A percentile compares a stretch with the other conserved stretches of the same genome.
phyloP scores from a whole-genome alignment of 35 echinoderm and acorn worm species.

The Hemicentrotus pulcherrimus region DNA sequence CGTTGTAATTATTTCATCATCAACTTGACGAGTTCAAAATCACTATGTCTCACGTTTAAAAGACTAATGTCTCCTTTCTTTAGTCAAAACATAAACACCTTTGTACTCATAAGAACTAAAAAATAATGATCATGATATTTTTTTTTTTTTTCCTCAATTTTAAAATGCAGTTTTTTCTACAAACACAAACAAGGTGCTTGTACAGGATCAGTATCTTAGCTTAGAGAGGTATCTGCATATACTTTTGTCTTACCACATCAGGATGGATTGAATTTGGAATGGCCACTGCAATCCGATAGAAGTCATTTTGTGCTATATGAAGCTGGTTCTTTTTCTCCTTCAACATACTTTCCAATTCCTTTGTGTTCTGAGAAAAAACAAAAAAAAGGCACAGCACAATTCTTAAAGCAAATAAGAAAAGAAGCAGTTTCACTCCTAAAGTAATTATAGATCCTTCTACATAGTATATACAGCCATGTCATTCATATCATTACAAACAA shows the following conservation, averaged over 20 bases:
- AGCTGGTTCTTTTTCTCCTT: conserved; percentile 18
- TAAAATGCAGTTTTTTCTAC: not conserved
- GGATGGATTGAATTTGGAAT: conserved; percentile 89
- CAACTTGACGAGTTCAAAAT: too few relatives aligned
- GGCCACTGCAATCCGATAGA: conserved; percentile 62
- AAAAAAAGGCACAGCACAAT: not conserved
- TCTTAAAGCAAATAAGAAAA: not conserved
- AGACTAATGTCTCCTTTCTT: not conserved
- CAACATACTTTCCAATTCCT: not conserved
- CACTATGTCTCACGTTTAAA: too few relatives aligned
- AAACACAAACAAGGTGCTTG: not conserved
- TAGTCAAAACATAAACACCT: not conserved
- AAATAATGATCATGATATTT: not conserved
- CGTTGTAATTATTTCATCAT: too few relatives aligned
- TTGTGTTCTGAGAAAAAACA: not conserved
- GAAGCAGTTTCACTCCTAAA: not conserved
- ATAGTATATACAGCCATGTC: not conserved
- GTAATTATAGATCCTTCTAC: not conserved
- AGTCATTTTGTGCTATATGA: conserved; percentile 54
- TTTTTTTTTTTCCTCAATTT: not conserved
- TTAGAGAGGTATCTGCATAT: not conserved
- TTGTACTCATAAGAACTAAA: too few relatives aligned
- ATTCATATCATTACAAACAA: not conserved
- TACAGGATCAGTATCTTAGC: not conserved
- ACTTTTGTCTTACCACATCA: conserved; percentile 64